Conservation (phyloP, 1,140 invertebrate species). For the Zaprionus tsacasi region DNA sequence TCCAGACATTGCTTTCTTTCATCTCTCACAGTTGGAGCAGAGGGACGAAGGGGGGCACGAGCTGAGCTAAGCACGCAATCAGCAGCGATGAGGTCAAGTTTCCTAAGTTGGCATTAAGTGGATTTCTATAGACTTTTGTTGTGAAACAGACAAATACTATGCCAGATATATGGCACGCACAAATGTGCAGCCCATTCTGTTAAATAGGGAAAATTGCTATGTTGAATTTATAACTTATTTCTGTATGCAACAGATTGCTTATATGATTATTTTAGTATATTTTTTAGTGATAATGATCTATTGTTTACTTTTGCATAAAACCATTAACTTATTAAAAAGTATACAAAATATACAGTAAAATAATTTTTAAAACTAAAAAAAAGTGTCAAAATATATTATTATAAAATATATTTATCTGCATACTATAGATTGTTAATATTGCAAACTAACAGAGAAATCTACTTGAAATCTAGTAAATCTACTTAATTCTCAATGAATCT, state of each 20-base stretch:
- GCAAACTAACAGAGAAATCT: too few species aligned
- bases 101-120: constrained; percentile 25
- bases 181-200: neutral
- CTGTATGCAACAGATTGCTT: neutral
- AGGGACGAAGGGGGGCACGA: neutral
- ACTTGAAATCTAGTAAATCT: too few species aligned
- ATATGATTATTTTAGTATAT: too few species aligned
- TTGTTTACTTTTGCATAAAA: too few species aligned
- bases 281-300: too few species aligned
- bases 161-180: neutral
- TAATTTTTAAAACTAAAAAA: too few species aligned
- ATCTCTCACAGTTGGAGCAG: neutral
- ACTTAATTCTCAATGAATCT: neutral
- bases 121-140: constrained; percentile 17
- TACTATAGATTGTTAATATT: neutral
- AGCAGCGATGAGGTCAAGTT: constrained; percentile 34
- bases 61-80: constrained; percentile 11
- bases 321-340: too few species aligned
- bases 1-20: constrained; percentile 42
- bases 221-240: neutral
- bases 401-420: too few species aligned
- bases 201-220: neutral
- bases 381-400: too few species aligned
- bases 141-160: neutral
- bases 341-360: too few species aligned